Conservation (phyloP, 2,113 vertebrate species). For the Leuciscus idus region DNA sequence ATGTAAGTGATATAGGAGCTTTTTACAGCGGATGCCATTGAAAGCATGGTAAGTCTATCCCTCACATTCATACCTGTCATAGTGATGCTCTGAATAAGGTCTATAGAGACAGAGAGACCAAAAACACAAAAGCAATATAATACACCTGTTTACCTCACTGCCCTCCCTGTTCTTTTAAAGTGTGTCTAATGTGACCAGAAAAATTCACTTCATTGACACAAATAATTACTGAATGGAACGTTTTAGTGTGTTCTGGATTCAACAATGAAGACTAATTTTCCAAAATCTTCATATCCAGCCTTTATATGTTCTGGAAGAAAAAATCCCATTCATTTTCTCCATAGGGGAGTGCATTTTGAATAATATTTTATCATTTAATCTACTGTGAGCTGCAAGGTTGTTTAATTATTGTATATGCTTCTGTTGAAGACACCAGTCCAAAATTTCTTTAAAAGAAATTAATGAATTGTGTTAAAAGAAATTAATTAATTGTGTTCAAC, state of each 20-base stretch:
- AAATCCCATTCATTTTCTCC: constrained; percentile 9
- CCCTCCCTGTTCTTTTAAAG: neutral
- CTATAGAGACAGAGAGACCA: neutral
- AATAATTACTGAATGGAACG: neutral
- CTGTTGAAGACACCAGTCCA: neutral
- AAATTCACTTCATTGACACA: neutral
- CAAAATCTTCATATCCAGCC: too few relatives aligned
- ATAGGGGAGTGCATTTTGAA: neutral
- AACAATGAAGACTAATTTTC: neutral
- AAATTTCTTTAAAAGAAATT: neutral
- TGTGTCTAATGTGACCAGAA: neutral
- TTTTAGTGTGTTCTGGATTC: neutral
- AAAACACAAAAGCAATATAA: neutral
- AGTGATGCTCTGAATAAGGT: too few relatives aligned
- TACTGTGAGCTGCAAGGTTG: neutral
- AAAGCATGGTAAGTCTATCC: too few relatives aligned
- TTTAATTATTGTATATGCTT: neutral
- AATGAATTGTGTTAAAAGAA: too few relatives aligned
- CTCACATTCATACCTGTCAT: too few relatives aligned
- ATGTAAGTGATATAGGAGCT: too few relatives aligned
- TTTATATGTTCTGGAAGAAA: neutral
- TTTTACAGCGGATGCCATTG: too few relatives aligned
- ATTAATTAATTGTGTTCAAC: neutral
- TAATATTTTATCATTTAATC: neutral
- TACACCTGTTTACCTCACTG: neutral